Percentiles rank a stretch among this genome's conserved stretches.
Conservation (phyloP, 2,888 invertebrate species). For the Pandemis heparana region DNA sequence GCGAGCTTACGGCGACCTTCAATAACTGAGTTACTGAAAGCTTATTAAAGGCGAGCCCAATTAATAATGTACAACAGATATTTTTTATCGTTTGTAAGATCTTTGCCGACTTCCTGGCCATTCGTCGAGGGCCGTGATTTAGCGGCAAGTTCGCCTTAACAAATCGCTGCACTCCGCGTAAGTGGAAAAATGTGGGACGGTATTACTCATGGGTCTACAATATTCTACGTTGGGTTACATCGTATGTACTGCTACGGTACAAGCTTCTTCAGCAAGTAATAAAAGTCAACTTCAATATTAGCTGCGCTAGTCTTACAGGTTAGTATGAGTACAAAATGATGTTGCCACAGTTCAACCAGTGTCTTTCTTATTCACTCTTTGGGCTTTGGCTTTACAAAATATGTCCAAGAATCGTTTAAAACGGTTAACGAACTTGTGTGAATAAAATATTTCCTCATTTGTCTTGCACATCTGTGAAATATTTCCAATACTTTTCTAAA, state of each 20-base stretch:
- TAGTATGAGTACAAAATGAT: no score
- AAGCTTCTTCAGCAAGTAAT: background rate
- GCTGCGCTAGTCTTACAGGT: no score
- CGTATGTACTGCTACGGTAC: background rate
- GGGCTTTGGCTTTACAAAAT: no score
- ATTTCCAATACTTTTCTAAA: no score
- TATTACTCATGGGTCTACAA: conserved; percentile 26
- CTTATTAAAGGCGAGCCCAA: conserved; percentile 42
- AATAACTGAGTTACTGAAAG: conserved; percentile 16
- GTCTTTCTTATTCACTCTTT: no score
- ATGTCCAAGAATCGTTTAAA: no score
- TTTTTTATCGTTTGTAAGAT: conserved; percentile 46
- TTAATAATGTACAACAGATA: conserved; percentile 42
- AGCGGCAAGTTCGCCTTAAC: conserved; percentile 49
- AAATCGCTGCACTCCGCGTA: conserved; percentile 53
- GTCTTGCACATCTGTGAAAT: no score
- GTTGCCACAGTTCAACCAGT: no score
- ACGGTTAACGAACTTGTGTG: no score
- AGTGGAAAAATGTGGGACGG: conserved; percentile 39
- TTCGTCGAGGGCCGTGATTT: conserved; percentile 51
- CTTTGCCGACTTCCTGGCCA: conserved; percentile 45
- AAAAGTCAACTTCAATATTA: no score
- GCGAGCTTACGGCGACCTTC: conserved; percentile 23
- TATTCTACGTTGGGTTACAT: conserved; percentile 1
- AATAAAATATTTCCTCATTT: no score